Base-by-base conservation (phyloP, 2,888 invertebrate genomes). In the Synanthedon myopaeformis region DNA sequence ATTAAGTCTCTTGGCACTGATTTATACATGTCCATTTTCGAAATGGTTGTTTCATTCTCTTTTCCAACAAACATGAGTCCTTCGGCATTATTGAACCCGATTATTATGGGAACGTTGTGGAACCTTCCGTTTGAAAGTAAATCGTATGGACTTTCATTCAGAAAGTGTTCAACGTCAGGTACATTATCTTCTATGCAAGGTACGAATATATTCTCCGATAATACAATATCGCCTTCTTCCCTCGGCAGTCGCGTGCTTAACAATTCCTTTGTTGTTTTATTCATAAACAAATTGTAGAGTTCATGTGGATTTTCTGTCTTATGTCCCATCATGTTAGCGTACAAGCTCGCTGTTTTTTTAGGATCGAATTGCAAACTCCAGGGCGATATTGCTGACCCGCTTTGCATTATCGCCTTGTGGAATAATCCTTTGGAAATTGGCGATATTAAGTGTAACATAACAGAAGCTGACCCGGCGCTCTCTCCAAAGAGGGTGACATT, bases 351-450 rank as follows among this genome's bases (percentile, higher is more conserved):
- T 8, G 67, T 77, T 51, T 73, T 59, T 8, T 80, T 23, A 10
- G 85, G 85, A 12, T 86, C 80, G 56, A 71, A 74, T 51, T 86
- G 86, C 10, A 85, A 61, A 56, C 73, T 71, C 87, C 87, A 87
- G 1, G 76, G 77, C 0, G 79, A 74, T n/a, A 80, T 71, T 0
- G 82, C 78, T 0, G 85, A 77, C 0, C 85, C 87, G 55, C 86
- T 85, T 59, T 86, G 79, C 70, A 85, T 65, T 4, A 87, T 82
- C 2, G 78, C 85, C 65, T 62, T 78, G n/a, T 79, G 64, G 52
- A 82, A 86, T 6, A 87, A 56, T 4, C 82, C 82, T 63, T 69
- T 73, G 0, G 86, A 82, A 71, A 83, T 70, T 1, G 82, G 79
- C 2, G 86, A 85, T 2, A 84, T 13, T 13, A 84, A 49, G 53